Evolutionary conservation across 2,113 vertebrate genomes (phyloP), one percentile per base, ranked within the genome.

Genomic region (Turnix velox): DNA sequence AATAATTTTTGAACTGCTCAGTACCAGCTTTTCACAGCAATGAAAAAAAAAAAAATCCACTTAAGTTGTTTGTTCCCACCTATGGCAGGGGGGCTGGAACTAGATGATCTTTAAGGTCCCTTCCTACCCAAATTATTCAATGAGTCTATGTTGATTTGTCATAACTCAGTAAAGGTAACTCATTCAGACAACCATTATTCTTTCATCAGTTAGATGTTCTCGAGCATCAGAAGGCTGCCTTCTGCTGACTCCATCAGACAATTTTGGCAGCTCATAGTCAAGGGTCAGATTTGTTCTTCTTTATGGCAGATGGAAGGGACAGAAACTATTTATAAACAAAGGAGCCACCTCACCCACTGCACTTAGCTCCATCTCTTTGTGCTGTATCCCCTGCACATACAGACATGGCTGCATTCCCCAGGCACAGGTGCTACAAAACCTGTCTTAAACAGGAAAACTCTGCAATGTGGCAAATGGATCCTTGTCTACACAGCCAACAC

Each of bases 231-330:
- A 88, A 58, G 71, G 49, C 28, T 69, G 39, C 8, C 49, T 45
- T 92, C 63, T 89, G 61, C 57, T 57, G 73, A 54, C 55, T 82
- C 0, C 3, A 48, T 75, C 84, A 74, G 68, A 65, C 77, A 84
- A 65, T 73, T 79, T 46, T 88, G 45, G 49, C 51, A 82, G 42
- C 65, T 75, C 71, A 49, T 6, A n/a, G 12, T 91, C 63, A 92
- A 89, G 73, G 89, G 62, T 35, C 74, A 72, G 63, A 87, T 92
- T 92, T 92, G 48, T 89, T 83, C 89, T 89, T 87, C 84, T 80
- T 84, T 88, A 59, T 16, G 25, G 54, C n/a, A 88, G 74, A 89
- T 66, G 87, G 94, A 96, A 93, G n/a, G 42, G 46, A 16, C 71
- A 93, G 48, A 90, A 94, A 54, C 42, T 51, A 61, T 20, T 19